A percentile compares a stretch with the other conserved stretches of the same genome.
These are phyloP conservation scores for Brenthis daphne DNA, from an alignment of 2,888 invertebrate genomes.

Conservation along the genomic window DNA sequence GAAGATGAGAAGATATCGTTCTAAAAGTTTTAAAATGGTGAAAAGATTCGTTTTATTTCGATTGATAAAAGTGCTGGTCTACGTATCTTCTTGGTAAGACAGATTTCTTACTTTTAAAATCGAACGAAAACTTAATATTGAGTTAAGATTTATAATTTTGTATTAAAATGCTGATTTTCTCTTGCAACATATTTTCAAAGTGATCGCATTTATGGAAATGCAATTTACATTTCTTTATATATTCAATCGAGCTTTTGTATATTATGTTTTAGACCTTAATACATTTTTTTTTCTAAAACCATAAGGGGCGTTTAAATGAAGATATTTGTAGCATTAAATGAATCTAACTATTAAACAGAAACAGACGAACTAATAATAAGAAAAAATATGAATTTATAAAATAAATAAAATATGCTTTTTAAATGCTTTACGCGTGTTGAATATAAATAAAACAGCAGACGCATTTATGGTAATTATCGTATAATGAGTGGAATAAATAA, in stretches of 20 bases:
- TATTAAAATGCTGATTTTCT: no score
- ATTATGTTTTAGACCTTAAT: no score
- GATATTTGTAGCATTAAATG: no score
- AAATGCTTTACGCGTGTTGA: conserved; percentile 9
- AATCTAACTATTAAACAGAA: background rate
- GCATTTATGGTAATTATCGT: conserved; percentile 67
- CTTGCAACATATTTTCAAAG: no score
- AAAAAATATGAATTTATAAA: background rate
- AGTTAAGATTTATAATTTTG: conserved; percentile 39
- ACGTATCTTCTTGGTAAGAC: conserved; percentile 34
- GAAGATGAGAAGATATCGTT: conserved; percentile 10
- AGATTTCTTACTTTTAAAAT: conserved; percentile 39
- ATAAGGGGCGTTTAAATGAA: no score
- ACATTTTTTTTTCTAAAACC: no score
- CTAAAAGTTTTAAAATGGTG: conserved; percentile 8
- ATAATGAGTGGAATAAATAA: conserved; percentile 66
- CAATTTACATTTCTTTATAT: no score
- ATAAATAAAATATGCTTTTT: background rate
- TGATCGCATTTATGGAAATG: no score
- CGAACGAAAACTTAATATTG: conserved; percentile 41
- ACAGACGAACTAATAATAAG: background rate
- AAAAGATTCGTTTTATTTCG: conserved; percentile 20
- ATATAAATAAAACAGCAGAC: conserved; percentile 61
- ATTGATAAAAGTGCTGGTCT: conserved; percentile 30
- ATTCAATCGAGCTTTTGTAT: no score